Conservation (phyloP, 2,797 vertebrate species). For the Alauda arvensis region DNA sequence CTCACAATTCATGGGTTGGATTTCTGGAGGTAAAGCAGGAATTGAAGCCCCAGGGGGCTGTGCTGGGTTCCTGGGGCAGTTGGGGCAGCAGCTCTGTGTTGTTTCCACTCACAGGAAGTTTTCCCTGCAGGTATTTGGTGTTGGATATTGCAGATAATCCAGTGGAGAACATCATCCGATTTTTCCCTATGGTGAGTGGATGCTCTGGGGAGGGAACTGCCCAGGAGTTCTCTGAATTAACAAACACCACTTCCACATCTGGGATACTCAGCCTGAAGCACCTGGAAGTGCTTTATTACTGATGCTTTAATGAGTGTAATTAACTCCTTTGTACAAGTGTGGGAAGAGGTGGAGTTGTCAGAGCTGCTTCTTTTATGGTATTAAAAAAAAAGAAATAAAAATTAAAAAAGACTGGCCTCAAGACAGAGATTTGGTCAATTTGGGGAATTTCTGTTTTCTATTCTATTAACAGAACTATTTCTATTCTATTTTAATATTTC, state of each 20-base stretch:
- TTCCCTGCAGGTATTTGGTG: constrained; percentile 89
- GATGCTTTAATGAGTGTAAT: background rate
- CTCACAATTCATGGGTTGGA: rapidly evolving
- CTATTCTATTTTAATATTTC: too few relatives aligned
- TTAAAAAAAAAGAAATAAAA: background rate
- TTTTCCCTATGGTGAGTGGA: constrained; percentile 91
- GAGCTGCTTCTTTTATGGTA: background rate
- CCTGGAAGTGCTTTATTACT: background rate
- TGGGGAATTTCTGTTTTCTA: too few relatives aligned
- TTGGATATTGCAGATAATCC: constrained; percentile 99
- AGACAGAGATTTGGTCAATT: background rate
- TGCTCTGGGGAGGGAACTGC: background rate
- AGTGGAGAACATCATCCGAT: constrained; percentile 96
- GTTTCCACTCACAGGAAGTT: constrained; percentile 32
- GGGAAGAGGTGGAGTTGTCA: background rate
- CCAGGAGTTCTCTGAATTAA: background rate
- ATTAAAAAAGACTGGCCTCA: background rate
- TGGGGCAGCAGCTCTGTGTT: background rate
- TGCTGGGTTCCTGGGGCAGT: background rate
- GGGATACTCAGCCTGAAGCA: background rate
- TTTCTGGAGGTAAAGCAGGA: background rate
- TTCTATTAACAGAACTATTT: too few relatives aligned
- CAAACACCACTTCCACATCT: background rate
- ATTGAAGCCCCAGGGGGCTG: background rate
- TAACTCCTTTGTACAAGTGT: background rate